Evolutionary conservation across 2,888 invertebrate species (phyloP), one percentile per base, ranked within the genome.

Genomic region (Hedya salicella): DNA sequence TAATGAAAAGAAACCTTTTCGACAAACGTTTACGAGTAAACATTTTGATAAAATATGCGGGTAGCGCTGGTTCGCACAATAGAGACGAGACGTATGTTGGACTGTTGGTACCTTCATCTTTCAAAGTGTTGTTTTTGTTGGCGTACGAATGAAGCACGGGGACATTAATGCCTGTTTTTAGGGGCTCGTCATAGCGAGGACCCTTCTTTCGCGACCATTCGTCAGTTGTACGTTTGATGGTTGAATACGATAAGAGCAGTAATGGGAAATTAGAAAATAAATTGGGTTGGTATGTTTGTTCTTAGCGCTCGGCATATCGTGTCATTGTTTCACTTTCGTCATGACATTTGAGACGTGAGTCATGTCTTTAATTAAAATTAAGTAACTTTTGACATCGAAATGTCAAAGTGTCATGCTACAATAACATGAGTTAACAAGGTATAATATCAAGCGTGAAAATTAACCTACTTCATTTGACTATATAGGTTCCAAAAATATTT

Each of bases 1-100:
- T 42, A 61, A 66, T 66, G 61, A 66, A 66, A 61, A 54, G 66
- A 54, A 61, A 48, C 61, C 60, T 65, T 65, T 65, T 66, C 61
- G 48, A 61, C 66, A 66, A 61, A 66, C 61, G 66, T 54, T 66
- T 54, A 61, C 61, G 66, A 54, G 66, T 44, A 32, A 61, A 54
- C 60, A 66, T 66, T 54, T 64, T 60, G 54, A 61, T 61, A 66
- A 61, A 66, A 61, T 61, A 61, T 61, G 60, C 48, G 60, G 54
- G 59, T 53, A 50, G 39, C 50, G 60, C 11, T 21, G 40, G 1
- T 13, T 17, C 21, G 36, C 60, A 61, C 66, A 61, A 66, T 54
- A 19, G 61, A 66, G 54, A 66, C 61, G 66, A 61, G 54, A n/a
- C n/a, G n/a, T n/a, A n/a, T n/a, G n/a, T n/a, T n/a, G n/a, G n/a